Evolutionary conservation across 2,797 vertebrate species (phyloP).

Genomic region (Neomorphus geoffroyi): DNA sequence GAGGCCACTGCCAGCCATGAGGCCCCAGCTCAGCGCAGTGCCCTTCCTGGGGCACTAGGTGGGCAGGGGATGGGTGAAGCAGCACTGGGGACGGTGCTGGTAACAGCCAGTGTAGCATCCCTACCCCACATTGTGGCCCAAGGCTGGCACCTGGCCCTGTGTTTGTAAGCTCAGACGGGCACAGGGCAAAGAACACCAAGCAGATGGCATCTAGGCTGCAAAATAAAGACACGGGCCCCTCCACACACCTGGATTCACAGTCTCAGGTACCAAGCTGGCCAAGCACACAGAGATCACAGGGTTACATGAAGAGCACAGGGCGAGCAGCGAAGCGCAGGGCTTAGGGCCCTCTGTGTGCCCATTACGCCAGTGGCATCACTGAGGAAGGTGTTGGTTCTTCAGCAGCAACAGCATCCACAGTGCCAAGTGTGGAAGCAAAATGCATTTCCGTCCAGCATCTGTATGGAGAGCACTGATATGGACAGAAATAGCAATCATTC

Average conservation of each 20-base stretch:
- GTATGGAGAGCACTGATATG: accelerated
- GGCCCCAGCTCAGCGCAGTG: too few relatives aligned
- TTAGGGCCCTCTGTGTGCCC: too few relatives aligned
- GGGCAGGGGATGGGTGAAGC: too few relatives aligned
- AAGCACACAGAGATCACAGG: accelerated
- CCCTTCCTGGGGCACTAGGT: too few relatives aligned
- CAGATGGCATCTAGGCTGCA: accelerated
- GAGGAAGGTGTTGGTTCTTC: too few relatives aligned
- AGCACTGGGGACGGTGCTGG: too few relatives aligned
- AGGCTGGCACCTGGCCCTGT: accelerated
- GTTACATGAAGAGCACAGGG: neutral
- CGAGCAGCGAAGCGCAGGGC: accelerated
- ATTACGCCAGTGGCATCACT: neutral
- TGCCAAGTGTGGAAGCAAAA: neutral
- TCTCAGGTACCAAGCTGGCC: too few relatives aligned
- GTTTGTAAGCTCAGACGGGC: neutral
- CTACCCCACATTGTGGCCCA: accelerated
- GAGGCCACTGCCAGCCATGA: too few relatives aligned
- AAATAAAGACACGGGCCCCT: too few relatives aligned
- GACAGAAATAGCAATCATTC: neutral
- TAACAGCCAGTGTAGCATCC: accelerated
- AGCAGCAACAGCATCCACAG: accelerated
- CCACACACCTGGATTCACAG: accelerated
- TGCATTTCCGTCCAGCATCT: neutral
- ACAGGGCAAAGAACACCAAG: accelerated